phyloP scores from a whole-genome alignment of 2,888 invertebrate genomes.

The Hyposoter dolosus region DNA sequence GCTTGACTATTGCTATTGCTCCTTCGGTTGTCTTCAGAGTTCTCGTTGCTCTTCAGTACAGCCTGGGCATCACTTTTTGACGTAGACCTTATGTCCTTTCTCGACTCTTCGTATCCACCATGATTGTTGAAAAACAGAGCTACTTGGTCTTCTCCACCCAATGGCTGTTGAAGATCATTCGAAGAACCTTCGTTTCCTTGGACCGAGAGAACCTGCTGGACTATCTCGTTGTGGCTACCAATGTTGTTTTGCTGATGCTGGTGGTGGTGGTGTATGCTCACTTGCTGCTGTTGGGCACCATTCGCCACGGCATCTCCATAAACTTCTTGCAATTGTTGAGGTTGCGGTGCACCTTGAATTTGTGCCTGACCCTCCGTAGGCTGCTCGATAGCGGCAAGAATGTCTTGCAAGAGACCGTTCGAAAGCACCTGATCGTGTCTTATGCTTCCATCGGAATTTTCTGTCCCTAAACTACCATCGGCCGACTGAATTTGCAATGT shows the following conservation, averaged over 20 bases:
- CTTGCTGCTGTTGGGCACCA: slow-evolving; percentile 31
- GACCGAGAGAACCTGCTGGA: slow-evolving; percentile 49
- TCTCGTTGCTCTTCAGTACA: slow-evolving; percentile 34
- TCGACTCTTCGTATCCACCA: slow-evolving; percentile 74
- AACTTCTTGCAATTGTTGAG: slow-evolving; percentile 74
- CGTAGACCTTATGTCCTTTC: slow-evolving; percentile 75
- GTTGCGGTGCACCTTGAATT: slow-evolving; percentile 75
- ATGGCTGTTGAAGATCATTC: slow-evolving; percentile 32
- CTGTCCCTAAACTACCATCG: slow-evolving; percentile 86
- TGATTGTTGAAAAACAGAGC: slow-evolving; percentile 80
- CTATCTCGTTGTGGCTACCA: slow-evolving; percentile 48
- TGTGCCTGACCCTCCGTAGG: slow-evolving; percentile 84
- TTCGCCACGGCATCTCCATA: slow-evolving; percentile 69
- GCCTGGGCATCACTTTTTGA: slow-evolving; percentile 69
- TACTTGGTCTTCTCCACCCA: slow-evolving; percentile 72
- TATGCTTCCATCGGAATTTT: slow-evolving; percentile 86
- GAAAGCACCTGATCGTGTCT: slow-evolving; percentile 91
- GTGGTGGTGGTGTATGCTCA: slow-evolving; percentile 63
- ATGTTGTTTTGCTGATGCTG: slow-evolving; percentile 38
- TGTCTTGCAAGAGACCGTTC: slow-evolving; percentile 92
- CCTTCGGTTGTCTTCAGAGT: slow-evolving; percentile 32
- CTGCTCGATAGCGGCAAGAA: slow-evolving; percentile 93
- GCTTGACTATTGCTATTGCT: slow-evolving; percentile 52
- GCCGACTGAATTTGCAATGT: slow-evolving; percentile 92
- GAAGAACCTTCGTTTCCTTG: slow-evolving; percentile 56